Evolutionary conservation across 2,888 invertebrate species (phyloP), one percentile per base, ranked within the genome.

Genomic region (Dusona sp.): DNA sequence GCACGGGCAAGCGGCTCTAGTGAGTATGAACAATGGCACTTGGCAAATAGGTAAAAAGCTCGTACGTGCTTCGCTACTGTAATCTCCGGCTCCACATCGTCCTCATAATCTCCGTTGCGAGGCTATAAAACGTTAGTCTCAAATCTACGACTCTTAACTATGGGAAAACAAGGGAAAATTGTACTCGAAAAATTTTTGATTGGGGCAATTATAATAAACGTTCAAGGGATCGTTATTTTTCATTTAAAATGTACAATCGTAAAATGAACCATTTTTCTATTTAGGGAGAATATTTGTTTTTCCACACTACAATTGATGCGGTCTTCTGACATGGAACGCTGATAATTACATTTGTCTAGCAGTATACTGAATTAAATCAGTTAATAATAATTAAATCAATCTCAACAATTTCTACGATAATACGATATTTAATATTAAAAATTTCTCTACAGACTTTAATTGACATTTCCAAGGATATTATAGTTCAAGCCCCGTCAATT

Each of bases 11-110:
- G 70, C 65, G 51, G 67, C 79, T 48, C 75, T 83, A 57, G 61
- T 68, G 83, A 73, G 51, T 72, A 86, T 77, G 80, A 86, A 86
- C 86, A 86, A 86, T 83, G 83, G 77, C 80, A 83, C 83, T 86
- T 80, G 80, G 80, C 77, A 86, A 77, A 86, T 86, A 86, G 86
- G 80, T 83, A 86, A 83, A 82, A 86, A 73, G 73, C 73, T 51
- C 77, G 83, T 80, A 83, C 79, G 83, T 78, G 83, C 83, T 83
- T 80, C 29, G 33, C 67, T 57, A 38, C 65, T 64, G 42, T 77
- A 77, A 83, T 77, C 82, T 79, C 67, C 70, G 77, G 77, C 72
- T 79, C 57, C 67, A 54, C 51, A 77, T 70, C 83, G 54, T 68
- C 65, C 68, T 70, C 64, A 51, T 61, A 61, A 75, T 61, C 38